A percentile compares a stretch with the other conserved stretches of the same genome.
phyloP scores from a whole-genome alignment of 2,888 invertebrate genomes.

The Leistus spinibarbis region DNA sequence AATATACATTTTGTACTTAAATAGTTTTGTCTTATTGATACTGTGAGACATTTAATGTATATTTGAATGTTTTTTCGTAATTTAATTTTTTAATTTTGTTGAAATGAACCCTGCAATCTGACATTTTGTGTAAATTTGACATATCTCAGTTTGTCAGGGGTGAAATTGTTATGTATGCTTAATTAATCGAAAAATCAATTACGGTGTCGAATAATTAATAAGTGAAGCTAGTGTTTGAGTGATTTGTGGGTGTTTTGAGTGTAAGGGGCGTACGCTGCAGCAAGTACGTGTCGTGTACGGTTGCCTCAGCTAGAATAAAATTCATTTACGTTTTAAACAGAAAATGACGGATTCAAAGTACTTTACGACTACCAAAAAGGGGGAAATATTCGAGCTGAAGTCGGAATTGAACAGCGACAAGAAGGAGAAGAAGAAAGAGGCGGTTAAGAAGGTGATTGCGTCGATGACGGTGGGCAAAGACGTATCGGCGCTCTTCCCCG shows the following conservation, averaged over 20 bases:
- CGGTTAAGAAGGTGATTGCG: constrained; percentile 99
- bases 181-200: background rate
- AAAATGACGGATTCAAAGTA: constrained; percentile 99
- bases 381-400: constrained; percentile 99
- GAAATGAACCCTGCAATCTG: background rate
- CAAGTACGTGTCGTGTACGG: constrained; percentile 17
- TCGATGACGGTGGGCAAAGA: constrained; percentile 99
- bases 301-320: background rate
- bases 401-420: constrained; percentile 99
- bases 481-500: constrained; percentile 97
- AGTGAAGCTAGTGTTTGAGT: background rate
- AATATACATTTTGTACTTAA: background rate
- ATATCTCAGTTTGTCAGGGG: background rate
- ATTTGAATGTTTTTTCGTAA: too few relatives aligned
- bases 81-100: too few relatives aligned
- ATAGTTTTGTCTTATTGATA: too few relatives aligned
- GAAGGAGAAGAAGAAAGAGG: constrained; percentile 99
- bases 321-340: background rate
- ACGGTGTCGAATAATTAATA: background rate
- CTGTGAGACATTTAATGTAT: too few relatives aligned
- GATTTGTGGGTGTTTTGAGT: background rate
- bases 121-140: background rate
- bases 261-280: constrained; percentile 17
- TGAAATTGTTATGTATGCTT: background rate
- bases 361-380: constrained; percentile 99